A percentile compares a stretch with the other conserved stretches of the same genome.
Conservation (phyloP, 1,140 invertebrate species). For the Aphaenogaster ashmeadi region DNA sequence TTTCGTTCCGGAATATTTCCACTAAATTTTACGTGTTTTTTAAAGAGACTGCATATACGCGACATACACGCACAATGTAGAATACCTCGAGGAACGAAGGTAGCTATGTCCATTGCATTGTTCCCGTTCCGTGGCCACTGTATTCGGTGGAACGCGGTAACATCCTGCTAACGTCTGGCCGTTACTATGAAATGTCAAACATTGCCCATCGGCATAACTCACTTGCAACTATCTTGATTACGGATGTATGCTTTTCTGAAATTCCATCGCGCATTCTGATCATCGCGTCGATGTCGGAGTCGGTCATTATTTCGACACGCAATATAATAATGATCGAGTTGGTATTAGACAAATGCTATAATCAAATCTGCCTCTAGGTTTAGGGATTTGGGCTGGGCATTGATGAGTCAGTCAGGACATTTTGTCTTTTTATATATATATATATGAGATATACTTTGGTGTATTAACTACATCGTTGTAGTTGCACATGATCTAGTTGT, state of each 20-base stretch:
- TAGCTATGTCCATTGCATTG: constrained; percentile 47
- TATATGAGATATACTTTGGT: too few species aligned
- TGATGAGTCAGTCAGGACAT: too few species aligned
- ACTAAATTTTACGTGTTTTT: not conserved
- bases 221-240: constrained; percentile 56
- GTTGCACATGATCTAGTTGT: too few species aligned
- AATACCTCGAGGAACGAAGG: constrained; percentile 60
- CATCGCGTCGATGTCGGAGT: not conserved
- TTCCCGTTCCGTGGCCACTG: constrained; percentile 43
- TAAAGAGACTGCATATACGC: constrained; percentile 1
- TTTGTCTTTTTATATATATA: too few species aligned
- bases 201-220: constrained; percentile 45
- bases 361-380: too few species aligned
- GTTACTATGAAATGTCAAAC: constrained; percentile 63
- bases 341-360: not conserved
- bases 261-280: constrained; percentile 29
- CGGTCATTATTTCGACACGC: not conserved
- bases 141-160: constrained; percentile 54
- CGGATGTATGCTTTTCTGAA: constrained; percentile 39
- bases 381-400: too few species aligned
- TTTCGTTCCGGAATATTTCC: not conserved
- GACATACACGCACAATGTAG: constrained; percentile 10
- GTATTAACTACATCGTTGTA: too few species aligned
- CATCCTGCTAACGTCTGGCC: constrained; percentile 47
- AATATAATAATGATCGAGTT: constrained; percentile 25